Evolutionary conservation across 2,888 invertebrate species (phyloP), one percentile per base, ranked within the genome.

Genomic region (Halocaridina rubra): DNA sequence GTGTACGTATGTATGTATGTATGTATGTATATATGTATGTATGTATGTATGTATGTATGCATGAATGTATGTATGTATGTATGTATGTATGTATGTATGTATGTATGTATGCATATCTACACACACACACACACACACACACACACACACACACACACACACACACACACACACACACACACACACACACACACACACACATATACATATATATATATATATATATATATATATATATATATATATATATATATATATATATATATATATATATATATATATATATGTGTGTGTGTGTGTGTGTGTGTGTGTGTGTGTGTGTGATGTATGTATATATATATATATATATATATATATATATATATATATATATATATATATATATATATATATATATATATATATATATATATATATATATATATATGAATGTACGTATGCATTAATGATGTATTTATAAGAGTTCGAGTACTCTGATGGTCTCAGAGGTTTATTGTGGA

Each of bases 331-430:
- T 32, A 53, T 39, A 27, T 32, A 53, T 39, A 74, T 39, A 74
- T 22, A 74, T 39, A 74, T 39, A 46, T 39, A 74, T 39, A 46
- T 39, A 74, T 39, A 74, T 39, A 74, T 39, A 74, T 39, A 74
- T 39, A 74, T 39, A 53, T 27, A 57, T 53, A 46, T 22, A 19
- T 24, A 33, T 1, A 57, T 29, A 57, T n/a, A 57, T 29, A 59
- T 30, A 76, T 27, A 57, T 19, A 76, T 29, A 76, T 30, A 57
- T 29, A 57, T 59, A 59, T 29, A 76, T 29, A 57, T 29, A 59
- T n/a, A 76, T 53, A 76, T 30, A 76, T 29, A 76, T 30, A 76
- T 29, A 76, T 29, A 76, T 53, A 76, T 30, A 59, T 29, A 76
- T 30, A 59, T 53, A 76, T 30, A 59, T 53, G 57, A 53, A 76